phyloP scores from a whole-genome alignment of 2,113 vertebrate species.

The Acrocephalus kingi region DNA sequence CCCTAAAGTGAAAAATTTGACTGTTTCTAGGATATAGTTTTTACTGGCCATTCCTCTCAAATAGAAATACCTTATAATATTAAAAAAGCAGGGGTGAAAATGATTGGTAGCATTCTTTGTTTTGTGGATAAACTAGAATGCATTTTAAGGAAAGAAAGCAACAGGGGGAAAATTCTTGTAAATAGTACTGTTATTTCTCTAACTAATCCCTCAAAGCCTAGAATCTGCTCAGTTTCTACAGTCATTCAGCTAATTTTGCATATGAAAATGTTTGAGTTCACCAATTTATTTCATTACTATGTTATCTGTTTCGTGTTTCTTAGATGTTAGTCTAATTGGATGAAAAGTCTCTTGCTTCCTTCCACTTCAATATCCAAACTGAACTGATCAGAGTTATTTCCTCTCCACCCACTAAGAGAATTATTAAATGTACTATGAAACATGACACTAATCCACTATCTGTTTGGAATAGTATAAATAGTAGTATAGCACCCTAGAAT shows the following conservation, averaged over 20 bases:
- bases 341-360: not conserved
- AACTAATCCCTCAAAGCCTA: not conserved
- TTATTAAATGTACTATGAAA: not conserved
- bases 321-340: not conserved
- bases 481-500: not conserved
- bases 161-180: not conserved
- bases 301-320: not conserved
- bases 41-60: not conserved
- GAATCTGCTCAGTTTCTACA: not conserved
- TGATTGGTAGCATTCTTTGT: not conserved
- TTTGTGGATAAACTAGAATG: not conserved
- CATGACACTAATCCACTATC: not conserved
- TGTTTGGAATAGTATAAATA: not conserved
- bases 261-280: not conserved
- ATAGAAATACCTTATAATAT: not conserved
- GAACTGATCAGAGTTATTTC: not conserved
- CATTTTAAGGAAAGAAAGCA: not conserved
- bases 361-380: not conserved
- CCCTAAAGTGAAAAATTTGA: not conserved
- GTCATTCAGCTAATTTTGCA: not conserved
- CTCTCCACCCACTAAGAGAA: not conserved
- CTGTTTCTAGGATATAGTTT: not conserved
- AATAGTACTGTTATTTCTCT: not conserved
- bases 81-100: not conserved
- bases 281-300: not conserved